Conservation (phyloP, 2,797 vertebrate species). For the Cossypha polioptera region DNA sequence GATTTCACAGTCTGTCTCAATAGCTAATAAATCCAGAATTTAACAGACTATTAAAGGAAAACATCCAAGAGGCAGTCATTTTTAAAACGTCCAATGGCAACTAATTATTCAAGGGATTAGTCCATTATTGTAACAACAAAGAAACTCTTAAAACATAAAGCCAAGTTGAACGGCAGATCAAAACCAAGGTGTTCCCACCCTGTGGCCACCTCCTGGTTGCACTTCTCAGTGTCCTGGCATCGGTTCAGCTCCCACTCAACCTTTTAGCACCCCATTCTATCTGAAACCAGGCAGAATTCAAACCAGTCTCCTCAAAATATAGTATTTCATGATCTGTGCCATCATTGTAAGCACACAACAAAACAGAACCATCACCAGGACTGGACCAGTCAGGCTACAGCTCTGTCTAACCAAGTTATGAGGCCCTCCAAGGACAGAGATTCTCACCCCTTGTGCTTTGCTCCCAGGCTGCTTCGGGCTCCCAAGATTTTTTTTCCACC, state of each 20-base stretch:
- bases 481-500: not conserved
- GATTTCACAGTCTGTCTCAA: slow-evolving; percentile 56
- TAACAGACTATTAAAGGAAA: slow-evolving; percentile 40
- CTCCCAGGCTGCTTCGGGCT: not conserved
- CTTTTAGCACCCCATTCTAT: not conserved
- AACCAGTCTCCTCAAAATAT: not conserved
- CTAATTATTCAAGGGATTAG: slow-evolving; percentile 54
- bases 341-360: not conserved
- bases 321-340: not conserved
- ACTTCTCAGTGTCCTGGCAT: not conserved
- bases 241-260: not conserved
- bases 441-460: not conserved
- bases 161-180: not conserved
- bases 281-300: not conserved
- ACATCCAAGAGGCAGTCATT: slow-evolving; percentile 45
- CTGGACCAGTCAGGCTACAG: not conserved
- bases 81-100: slow-evolving; percentile 11
- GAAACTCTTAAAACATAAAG: slow-evolving; percentile 40
- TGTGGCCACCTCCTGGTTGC: not conserved
- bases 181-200: slow-evolving; percentile 5
- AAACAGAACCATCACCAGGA: not conserved
- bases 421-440: not conserved
- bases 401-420: not conserved
- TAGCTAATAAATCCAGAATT: slow-evolving; percentile 54
- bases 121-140: slow-evolving; percentile 33